phyloP scores from a whole-genome alignment of 2,113 vertebrate genomes.

The Rattus rattus region DNA sequence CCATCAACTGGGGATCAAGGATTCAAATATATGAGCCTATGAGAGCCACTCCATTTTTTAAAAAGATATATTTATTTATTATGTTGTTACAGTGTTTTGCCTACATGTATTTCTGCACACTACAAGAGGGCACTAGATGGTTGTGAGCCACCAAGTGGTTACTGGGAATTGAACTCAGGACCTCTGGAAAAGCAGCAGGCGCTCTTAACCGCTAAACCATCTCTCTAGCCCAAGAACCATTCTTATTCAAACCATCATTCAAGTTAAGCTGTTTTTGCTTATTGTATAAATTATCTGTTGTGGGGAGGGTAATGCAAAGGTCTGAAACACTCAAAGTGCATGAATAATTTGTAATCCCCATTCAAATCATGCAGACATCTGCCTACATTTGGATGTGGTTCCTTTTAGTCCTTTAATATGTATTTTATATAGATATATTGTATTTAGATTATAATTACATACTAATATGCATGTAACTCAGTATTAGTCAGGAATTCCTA shows the following conservation, averaged over 20 bases:
- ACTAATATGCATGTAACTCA: background rate
- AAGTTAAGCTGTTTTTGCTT: background rate
- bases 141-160: no score
- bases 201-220: no score
- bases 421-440: background rate
- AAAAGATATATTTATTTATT: no score
- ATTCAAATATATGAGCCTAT: background rate
- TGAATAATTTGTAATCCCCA: conserved; percentile 17
- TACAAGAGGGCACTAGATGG: no score
- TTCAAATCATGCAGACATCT: background rate
- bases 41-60: background rate
- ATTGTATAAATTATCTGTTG: background rate
- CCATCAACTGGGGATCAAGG: background rate
- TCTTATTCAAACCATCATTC: background rate
- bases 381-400: conserved; percentile 20
- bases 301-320: conserved; percentile 34
- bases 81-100: no score
- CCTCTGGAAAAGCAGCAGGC: no score
- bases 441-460: background rate
- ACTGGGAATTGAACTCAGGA: no score
- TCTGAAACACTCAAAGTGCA: conserved; percentile 25
- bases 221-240: background rate
- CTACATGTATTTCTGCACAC: no score
- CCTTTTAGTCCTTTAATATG: background rate
- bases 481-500: background rate